Evolutionary conservation across 2,888 invertebrate species (phyloP), one percentile per base, ranked within the genome.

Genomic region (Diadromus collaris): DNA sequence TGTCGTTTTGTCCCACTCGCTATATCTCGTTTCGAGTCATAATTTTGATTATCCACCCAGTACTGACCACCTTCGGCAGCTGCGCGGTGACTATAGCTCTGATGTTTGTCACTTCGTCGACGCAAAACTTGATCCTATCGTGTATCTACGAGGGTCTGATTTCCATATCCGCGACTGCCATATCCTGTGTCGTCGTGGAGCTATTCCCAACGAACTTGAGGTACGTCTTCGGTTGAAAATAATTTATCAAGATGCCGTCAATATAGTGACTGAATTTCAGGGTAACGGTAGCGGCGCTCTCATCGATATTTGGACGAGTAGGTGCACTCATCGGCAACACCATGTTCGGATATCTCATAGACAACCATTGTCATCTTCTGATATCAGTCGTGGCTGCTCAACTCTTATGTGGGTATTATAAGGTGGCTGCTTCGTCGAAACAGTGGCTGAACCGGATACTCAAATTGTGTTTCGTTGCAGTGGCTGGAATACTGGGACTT

Each of bases 201-300:
- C 91, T 96, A 79, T 96, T 96, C 92, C 96, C 96, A 82, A 96
- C 96, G 69, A 95, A 96, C 91, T 93, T 95, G 88, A 94, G 95
- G 96, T 95, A 91, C 88, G 51, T 4, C 13, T 38, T 19, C n/a
- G 1, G 32, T n/a, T 38, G 10, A 6, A 60, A 61, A 29, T 29
- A 9, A 48, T 46, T 64, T 46, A 1, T 64, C 27, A 21, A 64
- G 29, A 9, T 46, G n/a, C 5, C 48, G 10, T 46, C 46, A 48
- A 19, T 19, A 21, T 9, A 16, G 6, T 19, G 46, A 48, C 19
- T n/a, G 9, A 19, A 48, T 48, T 48, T 7, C 89, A 95, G 95
- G 92, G 95, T 95, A 87, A 95, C 95, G 94, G 95, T 95, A 34
- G 95, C 95, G 48, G 95, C 95, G 56, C 91, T 95, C 48, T 95